A percentile compares a stretch with the other conserved stretches of the same genome.
These are phyloP conservation scores for Sitodiplosis mosellana DNA, from an alignment of 1,140 invertebrate species.

Conservation along the genomic window DNA sequence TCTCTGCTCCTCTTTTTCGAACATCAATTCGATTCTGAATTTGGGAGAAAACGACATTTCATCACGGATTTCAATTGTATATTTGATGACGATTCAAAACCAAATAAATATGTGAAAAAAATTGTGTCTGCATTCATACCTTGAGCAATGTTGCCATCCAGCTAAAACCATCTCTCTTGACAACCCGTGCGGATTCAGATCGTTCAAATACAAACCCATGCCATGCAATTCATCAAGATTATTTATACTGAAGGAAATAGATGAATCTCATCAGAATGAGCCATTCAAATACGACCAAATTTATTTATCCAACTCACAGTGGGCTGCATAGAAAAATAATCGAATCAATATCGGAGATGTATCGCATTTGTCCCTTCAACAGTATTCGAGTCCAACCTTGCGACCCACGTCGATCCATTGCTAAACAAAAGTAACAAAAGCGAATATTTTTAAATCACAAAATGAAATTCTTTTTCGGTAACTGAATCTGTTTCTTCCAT, in stretches of 20 bases:
- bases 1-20: not conserved
- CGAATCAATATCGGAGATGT: conserved; percentile 54
- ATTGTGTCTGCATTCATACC: conserved; percentile 24
- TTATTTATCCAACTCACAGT: conserved; percentile 36
- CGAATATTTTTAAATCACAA: too few relatives aligned
- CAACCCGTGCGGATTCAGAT: conserved; percentile 69
- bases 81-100: too few relatives aligned
- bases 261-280: not conserved
- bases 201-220: conserved; percentile 63
- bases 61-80: not conserved
- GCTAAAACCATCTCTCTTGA: conserved; percentile 68
- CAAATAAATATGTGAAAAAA: not conserved
- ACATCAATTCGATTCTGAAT: not conserved
- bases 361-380: conserved; percentile 70
- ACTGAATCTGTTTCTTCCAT: not conserved
- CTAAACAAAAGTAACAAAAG: conserved; percentile 3
- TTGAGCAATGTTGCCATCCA: conserved; percentile 74
- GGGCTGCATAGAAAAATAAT: conserved; percentile 74
- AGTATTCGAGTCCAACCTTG: conserved; percentile 50
- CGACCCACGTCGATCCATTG: conserved; percentile 38
- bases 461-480: too few relatives aligned
- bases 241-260: conserved; percentile 43
- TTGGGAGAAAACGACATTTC: not conserved
- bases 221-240: conserved; percentile 62
- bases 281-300: not conserved